These are phyloP conservation scores for Xenops minutus DNA, from an alignment of 2,797 vertebrate genomes.

Conservation along the genomic window DNA sequence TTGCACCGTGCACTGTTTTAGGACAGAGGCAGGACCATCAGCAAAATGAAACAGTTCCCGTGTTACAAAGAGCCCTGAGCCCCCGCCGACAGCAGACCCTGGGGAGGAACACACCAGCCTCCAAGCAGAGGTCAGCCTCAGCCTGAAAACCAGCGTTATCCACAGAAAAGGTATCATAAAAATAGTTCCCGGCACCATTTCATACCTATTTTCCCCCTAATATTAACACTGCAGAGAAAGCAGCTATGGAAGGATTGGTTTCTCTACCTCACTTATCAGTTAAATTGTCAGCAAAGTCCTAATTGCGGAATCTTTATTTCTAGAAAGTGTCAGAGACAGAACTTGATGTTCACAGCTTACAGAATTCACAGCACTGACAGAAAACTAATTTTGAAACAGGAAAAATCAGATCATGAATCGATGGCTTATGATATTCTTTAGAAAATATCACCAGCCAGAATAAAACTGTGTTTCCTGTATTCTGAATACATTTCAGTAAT, in stretches of 20 bases:
- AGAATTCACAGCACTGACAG: not conserved
- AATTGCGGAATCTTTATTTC: conserved; percentile 17
- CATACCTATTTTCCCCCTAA: not conserved
- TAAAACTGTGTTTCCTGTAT: not conserved
- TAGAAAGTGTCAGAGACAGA: not conserved
- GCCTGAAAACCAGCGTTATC: not conserved
- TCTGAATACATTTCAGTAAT: not conserved
- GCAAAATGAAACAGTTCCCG: not conserved
- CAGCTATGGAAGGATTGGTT: not conserved
- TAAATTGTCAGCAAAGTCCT: not conserved
- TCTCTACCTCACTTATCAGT: not conserved
- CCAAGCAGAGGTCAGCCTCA: not conserved
- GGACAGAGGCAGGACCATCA: not conserved
- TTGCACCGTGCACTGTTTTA: conserved; percentile 92
- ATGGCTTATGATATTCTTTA: not conserved
- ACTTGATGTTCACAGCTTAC: conserved; percentile 3
- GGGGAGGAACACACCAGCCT: not conserved
- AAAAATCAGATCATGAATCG: not conserved
- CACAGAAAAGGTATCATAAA: not conserved
- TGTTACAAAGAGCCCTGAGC: accelerated
- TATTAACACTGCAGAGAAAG: not conserved
- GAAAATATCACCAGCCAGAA: not conserved
- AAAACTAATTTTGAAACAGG: not conserved
- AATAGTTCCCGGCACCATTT: not conserved
- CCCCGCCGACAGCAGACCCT: not conserved